Evolutionary conservation across 2,113 vertebrate genomes (phyloP), one percentile per base, ranked within the genome.

Genomic region (Catagonus wagneri): DNA sequence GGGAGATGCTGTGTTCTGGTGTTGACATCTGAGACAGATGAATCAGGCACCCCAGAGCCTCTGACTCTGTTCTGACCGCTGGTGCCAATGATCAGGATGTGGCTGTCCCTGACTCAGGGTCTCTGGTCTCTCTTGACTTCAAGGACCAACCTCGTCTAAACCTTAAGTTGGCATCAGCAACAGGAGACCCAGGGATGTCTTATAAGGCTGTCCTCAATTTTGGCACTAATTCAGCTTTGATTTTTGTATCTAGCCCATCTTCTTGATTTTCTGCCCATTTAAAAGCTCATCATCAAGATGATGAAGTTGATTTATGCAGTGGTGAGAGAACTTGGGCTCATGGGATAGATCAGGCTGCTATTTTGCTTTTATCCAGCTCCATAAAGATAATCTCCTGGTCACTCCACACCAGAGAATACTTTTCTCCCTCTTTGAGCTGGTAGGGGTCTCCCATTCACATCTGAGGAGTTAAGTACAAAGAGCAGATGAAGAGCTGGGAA

Each of bases 351-450:
- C 4, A 72, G 56, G 44, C 16, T 71, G 27, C 7, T 95, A 8
- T 61, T 78, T 66, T 93, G 58, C 29, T 66, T 92, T 86, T 7
- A 79, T 27, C 19, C 25, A 68, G 14, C 32, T 86, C 90, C 58
- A 68, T 69, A 66, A 81, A 95, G 27, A 89, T 54, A 94, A 66
- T 61, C 39, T 88, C 32, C 32, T 79, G 27, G 63, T 68, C 72
- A 75, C 44, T 90, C 96, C 9, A 54, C 9, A 94, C 5, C 52
- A 95, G 61, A 83, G 16, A 94, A 74, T 90, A 61, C 83, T 72
- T 81, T 75, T 29, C 56, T 68, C 32, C 60, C 7, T 92, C 36
- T 96, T 71, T 75, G 65, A 90, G 39, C 44, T 69, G 63, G 66
- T 32, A 17, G 58, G 63, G 22, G 22, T 69, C 50, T 50, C 58